A percentile compares a stretch with the other conserved stretches of the same genome.
Evolutionary conservation across 2,797 vertebrate species (phyloP).

Genomic region (Anas bernieri): DNA sequence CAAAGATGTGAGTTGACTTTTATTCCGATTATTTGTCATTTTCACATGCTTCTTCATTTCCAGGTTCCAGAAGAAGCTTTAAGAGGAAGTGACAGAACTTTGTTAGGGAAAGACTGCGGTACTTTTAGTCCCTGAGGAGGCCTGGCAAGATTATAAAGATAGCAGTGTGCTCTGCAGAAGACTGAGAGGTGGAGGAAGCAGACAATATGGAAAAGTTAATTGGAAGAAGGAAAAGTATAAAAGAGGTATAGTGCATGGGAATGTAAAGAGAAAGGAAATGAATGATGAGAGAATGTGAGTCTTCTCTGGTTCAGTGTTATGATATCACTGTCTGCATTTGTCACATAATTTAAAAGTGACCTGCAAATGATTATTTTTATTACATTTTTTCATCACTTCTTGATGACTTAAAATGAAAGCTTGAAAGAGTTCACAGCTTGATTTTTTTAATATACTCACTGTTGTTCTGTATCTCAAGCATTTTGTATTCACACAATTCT

Average conservation of each 20-base stretch:
- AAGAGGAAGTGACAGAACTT: constrained; percentile 12
- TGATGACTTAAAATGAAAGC: not conserved
- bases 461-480: not conserved
- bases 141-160: not conserved
- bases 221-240: not conserved
- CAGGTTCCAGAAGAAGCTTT: not conserved
- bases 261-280: not conserved
- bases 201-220: not conserved
- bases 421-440: constrained; percentile 11
- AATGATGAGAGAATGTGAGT: not conserved
- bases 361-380: constrained; percentile 44
- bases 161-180: not conserved
- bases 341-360: not conserved
- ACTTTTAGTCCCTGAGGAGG: not conserved
- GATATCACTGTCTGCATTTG: not conserved
- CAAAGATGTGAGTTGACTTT: not conserved
- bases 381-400: constrained; percentile 4
- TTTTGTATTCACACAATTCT: not conserved
- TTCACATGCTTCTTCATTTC: constrained; percentile 6
- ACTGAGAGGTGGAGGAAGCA: not conserved
- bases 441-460: not conserved
- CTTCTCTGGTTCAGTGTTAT: not conserved
- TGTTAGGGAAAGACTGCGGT: not conserved
- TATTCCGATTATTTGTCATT: constrained; percentile 11
- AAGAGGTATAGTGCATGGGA: not conserved